A percentile compares a stretch with the other conserved stretches of the same genome.
These are phyloP conservation scores for Ceramica pisi DNA, from an alignment of 2,888 invertebrate genomes.

Conservation along the genomic window DNA sequence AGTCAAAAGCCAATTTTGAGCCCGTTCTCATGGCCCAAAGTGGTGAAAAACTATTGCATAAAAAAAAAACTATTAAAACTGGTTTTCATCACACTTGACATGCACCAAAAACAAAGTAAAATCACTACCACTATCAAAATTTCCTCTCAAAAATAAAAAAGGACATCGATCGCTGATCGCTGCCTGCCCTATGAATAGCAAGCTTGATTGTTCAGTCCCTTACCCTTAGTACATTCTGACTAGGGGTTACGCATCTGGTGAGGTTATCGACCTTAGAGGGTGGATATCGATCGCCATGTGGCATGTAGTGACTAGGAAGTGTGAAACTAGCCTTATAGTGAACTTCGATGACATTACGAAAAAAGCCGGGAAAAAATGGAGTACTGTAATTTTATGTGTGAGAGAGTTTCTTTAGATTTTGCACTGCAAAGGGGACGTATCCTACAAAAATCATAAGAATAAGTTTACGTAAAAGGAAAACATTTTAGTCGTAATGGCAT, in stretches of 20 bases:
- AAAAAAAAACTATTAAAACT: no score
- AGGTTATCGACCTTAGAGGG: constrained; percentile 66
- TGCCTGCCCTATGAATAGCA: constrained; percentile 47
- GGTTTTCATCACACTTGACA: constrained; percentile 23
- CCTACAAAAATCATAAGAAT: background rate
- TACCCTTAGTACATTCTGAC: constrained; percentile 38
- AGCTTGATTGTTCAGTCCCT: constrained; percentile 48
- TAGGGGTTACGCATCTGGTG: constrained; percentile 67
- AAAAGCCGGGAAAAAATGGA: background rate
- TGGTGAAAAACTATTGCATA: background rate
- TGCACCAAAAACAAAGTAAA: background rate
- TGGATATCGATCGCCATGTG: constrained; percentile 50
- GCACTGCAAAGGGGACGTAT: background rate
- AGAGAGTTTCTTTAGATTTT: background rate
- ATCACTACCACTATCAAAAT: background rate
- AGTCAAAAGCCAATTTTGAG: no score
- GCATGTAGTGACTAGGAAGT: constrained; percentile 44
- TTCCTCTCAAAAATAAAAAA: constrained; percentile 14
- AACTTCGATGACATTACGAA: constrained; percentile 17
- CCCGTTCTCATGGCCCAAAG: background rate
- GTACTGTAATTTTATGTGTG: constrained; percentile 1
- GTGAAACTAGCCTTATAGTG: constrained; percentile 2
- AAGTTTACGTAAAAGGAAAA: background rate
- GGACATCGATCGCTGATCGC: constrained; percentile 36
- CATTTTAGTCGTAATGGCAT: background rate